Percentiles rank a stretch among this genome's conserved stretches.
Evolutionary conservation across 2,888 invertebrate species (phyloP).

Genomic region (Hypercompe scribonia): DNA sequence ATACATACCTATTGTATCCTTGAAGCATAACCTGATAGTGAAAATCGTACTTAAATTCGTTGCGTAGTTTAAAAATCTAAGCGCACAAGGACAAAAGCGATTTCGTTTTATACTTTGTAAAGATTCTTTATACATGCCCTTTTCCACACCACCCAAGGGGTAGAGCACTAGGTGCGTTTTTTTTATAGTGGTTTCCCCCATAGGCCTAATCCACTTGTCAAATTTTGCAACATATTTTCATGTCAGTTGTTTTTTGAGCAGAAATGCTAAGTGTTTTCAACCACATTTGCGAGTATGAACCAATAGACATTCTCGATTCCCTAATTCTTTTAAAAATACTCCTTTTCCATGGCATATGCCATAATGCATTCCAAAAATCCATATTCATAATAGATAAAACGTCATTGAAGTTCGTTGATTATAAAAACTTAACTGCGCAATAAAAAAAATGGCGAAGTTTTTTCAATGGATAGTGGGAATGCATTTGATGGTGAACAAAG

Average conservation of each 20-base stretch:
- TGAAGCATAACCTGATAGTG: no score
- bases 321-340: background rate
- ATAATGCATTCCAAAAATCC: conserved; percentile 19
- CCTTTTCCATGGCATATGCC: background rate
- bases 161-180: conserved; percentile 51
- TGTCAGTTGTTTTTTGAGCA: background rate
- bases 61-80: no score
- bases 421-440: background rate
- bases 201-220: conserved; percentile 49
- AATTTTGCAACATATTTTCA: background rate
- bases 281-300: background rate
- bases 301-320: background rate
- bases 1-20: no score
- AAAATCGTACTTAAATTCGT: no score
- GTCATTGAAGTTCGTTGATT: background rate
- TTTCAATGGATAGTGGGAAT: conserved; percentile 37
- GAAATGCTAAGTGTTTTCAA: background rate
- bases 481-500: conserved; percentile 45
- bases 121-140: no score
- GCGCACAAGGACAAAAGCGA: no score
- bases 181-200: conserved; percentile 51
- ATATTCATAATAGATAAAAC: background rate
- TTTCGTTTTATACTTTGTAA: no score
- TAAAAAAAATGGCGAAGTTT: background rate
- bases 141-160: conserved; percentile 53